Base-by-base conservation (phyloP, 1,140 invertebrate genomes). In the Tetragnatha versicolor region DNA sequence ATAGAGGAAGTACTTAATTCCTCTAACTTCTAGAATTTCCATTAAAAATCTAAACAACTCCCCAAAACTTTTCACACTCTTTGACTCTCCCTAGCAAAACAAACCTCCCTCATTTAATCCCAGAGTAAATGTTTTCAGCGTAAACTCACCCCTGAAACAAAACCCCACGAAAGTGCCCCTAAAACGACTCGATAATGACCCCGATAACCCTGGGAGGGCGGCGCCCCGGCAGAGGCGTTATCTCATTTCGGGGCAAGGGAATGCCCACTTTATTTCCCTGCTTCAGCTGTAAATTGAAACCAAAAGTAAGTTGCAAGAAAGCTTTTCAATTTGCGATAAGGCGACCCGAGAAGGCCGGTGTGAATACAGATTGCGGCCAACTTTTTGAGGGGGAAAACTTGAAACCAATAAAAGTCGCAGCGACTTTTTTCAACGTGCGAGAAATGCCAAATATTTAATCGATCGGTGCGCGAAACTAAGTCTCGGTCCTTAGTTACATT, bases 251-350 rank as follows among this genome's bases (percentile, higher is more conserved):
- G 33, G 25, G 33, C 60, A 25, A 58, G 60, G 33, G 35, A 68
- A 29, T 68, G 31, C 37, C 35, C 45, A 49, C 65, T 68, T 49
- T 68, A 68, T 49, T 68, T 68, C 49, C 35, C 45, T 68, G 39
- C 39, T 68, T 68, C 65, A 49, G 65, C 65, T 68, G 65, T 68
- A 68, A 68, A 68, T 68, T 68, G 65, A 68, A 68, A 47, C 65
- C 65, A 49, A 68, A 68, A 49, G 65, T 68, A 68, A 68, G 65
- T 68, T 68, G 65, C 65, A 68, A 68, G 65, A 68, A 68, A 68
- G 65, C 45, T 68, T 68, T 68, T 68, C 65, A 49, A 68, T 49
- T 68, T 68, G 42, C 31, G 45, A 68, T 68, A 68, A 68, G 65
- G 31, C 65, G 17, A 27, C 27, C 5, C 35, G 45, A 33, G 65